Conservation (phyloP, 2,797 vertebrate genomes). For the Adelosebastes latens region DNA sequence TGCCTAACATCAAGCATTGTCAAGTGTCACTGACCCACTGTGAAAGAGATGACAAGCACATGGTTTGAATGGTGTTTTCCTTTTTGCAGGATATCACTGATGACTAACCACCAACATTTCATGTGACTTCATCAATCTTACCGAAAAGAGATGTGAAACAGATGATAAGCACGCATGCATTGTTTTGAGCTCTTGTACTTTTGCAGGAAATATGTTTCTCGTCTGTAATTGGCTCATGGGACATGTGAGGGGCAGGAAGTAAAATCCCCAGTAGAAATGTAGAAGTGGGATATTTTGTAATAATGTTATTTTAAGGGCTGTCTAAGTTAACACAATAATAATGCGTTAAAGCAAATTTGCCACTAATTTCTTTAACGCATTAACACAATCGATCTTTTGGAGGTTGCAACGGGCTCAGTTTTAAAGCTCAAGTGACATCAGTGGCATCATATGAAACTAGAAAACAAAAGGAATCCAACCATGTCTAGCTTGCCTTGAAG, state of each 20-base stretch:
- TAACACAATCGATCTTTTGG: no score
- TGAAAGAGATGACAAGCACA: neutral
- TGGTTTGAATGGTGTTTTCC: neutral
- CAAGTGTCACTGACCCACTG: neutral
- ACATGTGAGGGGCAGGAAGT: neutral
- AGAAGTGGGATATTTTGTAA: neutral
- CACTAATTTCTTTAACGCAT: no score
- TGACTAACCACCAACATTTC: neutral
- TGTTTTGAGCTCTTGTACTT: neutral
- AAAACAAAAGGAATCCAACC: no score
- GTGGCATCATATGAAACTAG: no score
- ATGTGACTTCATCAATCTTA: neutral
- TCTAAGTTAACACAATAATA: no score
- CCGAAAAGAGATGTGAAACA: slow-evolving; percentile 1
- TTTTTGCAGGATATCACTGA: neutral
- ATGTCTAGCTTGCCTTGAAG: no score
- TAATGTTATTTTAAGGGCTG: neutral
- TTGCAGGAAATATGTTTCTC: neutral
- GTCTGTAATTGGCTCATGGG: neutral
- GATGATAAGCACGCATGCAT: neutral
- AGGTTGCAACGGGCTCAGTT: no score
- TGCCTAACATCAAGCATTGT: neutral
- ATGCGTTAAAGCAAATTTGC: no score
- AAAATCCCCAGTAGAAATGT: neutral
- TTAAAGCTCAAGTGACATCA: no score